A percentile compares a stretch with the other conserved stretches of the same genome.
These are phyloP conservation scores for Sebastes fasciatus DNA, from an alignment of 2,113 vertebrate species.

Conservation along the genomic window DNA sequence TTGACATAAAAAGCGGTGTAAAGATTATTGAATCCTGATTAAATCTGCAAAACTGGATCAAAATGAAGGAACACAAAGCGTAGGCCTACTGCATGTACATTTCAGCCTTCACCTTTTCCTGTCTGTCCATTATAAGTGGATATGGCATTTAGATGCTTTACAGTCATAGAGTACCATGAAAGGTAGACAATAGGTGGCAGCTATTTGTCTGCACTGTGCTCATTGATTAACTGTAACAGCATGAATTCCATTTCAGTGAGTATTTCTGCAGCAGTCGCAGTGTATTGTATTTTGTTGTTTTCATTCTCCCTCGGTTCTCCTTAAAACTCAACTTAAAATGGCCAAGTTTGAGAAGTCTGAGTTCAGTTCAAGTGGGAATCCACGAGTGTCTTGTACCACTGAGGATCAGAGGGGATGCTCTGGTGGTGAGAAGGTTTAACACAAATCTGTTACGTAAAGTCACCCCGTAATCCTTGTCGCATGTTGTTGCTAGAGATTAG, in stretches of 20 bases:
- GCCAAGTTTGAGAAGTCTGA: neutral
- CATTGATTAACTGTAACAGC: conserved; percentile 30
- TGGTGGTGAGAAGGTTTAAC: conserved; percentile 36
- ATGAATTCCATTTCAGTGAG: conserved; percentile 9
- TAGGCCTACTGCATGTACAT: neutral
- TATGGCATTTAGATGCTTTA: conserved; percentile 28
- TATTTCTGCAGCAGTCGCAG: conserved; percentile 14
- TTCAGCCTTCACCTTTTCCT: conserved; percentile 4
- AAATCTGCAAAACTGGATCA: neutral
- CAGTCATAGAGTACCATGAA: conserved; percentile 1
- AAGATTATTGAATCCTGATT: conserved; percentile 2
- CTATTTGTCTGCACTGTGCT: conserved; percentile 6
- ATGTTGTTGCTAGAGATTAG: conserved; percentile 64
- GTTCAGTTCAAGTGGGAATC: conserved; percentile 1
- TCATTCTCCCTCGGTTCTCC: neutral
- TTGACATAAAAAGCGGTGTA: neutral
- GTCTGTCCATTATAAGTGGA: neutral
- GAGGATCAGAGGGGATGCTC: conserved; percentile 29
- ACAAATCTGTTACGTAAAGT: conserved; percentile 51
- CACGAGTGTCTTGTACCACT: neutral
- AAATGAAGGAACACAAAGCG: neutral
- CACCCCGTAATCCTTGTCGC: conserved; percentile 55
- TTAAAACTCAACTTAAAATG: neutral
- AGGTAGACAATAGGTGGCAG: conserved; percentile 1
- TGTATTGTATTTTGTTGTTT: neutral